Percentiles rank a stretch among this genome's conserved stretches.
phyloP scores from a whole-genome alignment of 2,797 vertebrate genomes.

The Thalassophryne amazonica region DNA sequence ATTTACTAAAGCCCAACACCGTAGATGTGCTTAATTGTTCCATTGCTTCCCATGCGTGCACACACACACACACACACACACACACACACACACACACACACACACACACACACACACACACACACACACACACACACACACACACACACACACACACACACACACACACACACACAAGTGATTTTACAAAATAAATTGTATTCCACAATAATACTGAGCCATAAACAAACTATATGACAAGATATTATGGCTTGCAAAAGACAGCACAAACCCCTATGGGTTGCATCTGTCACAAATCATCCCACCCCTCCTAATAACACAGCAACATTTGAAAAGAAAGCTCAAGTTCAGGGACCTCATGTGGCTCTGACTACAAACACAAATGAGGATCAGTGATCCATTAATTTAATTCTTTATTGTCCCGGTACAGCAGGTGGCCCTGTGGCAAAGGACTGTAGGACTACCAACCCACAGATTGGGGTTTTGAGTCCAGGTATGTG shows the following conservation, averaged over 20 bases:
- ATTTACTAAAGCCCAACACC: background rate
- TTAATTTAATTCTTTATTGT: too few relatives aligned
- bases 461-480: too few relatives aligned
- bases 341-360: conserved; percentile 28
- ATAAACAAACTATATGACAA: conserved; percentile 22
- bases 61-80: background rate
- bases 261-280: conserved; percentile 26
- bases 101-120: background rate
- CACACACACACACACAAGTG: background rate
- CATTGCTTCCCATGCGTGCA: background rate
- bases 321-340: conserved; percentile 45
- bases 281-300: conserved; percentile 33
- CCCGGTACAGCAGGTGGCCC: too few relatives aligned
- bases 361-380: conserved; percentile 28
- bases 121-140: background rate
- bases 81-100: background rate
- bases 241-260: conserved; percentile 32
- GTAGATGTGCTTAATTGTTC: background rate
- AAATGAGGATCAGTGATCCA: conserved; percentile 38
- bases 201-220: conserved; percentile 10
- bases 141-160: background rate
- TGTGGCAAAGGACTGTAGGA: too few relatives aligned
- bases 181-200: background rate
- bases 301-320: conserved; percentile 31
- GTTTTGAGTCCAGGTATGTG: too few relatives aligned